Evolutionary conservation across 2,888 invertebrate genomes (phyloP), one percentile per base, ranked within the genome.

Genomic region (Dolichopus griseipennis): DNA sequence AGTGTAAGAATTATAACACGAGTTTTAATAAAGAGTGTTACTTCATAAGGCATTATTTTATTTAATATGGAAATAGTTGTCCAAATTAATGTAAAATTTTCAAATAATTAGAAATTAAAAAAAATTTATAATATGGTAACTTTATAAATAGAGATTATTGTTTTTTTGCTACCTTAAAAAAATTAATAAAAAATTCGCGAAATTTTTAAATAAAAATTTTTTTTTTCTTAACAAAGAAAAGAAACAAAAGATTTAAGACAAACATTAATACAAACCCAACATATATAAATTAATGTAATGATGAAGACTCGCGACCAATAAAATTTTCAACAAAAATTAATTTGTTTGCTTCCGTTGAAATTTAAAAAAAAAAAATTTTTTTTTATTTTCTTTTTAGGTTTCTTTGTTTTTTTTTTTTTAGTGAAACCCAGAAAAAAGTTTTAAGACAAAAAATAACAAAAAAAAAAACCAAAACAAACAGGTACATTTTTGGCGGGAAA

Each of bases 241-340:
- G n/a, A 52, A 6, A 52, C n/a, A 52, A 52, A 52, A 52, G 18
- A 52, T 18, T 12, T 12, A 52, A 52, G 9, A 52, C 52, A 52
- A 12, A 52, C 9, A 52, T 52, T n/a, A 9, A 52, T 12, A 52
- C 52, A 52, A 52, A 52, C 3, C 18, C 9, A 12, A 52, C n/a
- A n/a, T n/a, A 52, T 15, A n/a, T 15, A 52, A 52, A 18, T 52
- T 6, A 52, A n/a, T 15, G 15, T 52, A 52, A 52, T n/a, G 52
- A 52, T 52, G 52, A 52, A 12, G 52, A 52, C 52, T 52, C 52
- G 52, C 52, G 52, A 52, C 52, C 52, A 52, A 52, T 52, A 52
- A 52, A 52, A 52, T 52, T 52, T 52, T 52, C 52, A 18, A 52
- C 52, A 52, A 18, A 52, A 52, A 52, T 52, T 52, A 52, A 52